These are phyloP conservation scores for Podargus strigoides DNA, from an alignment of 2,797 vertebrate species.

Conservation along the genomic window DNA sequence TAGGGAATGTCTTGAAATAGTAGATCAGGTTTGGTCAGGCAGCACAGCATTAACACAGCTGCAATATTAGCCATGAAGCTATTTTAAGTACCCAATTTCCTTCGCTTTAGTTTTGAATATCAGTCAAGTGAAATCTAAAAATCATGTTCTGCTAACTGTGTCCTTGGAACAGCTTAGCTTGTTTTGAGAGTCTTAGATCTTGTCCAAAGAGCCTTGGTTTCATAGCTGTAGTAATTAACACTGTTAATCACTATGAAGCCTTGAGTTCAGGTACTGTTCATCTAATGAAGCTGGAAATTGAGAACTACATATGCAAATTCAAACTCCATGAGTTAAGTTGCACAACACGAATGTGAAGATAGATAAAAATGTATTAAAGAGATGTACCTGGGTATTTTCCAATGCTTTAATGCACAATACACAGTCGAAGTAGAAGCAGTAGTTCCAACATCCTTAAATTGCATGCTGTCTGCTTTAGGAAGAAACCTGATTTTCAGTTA, in stretches of 20 bases:
- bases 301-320: neutral
- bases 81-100: conserved; percentile 38
- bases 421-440: neutral
- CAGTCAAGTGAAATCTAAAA: neutral
- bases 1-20: neutral
- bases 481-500: neutral
- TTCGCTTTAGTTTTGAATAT: neutral
- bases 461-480: neutral
- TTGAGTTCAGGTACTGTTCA: neutral
- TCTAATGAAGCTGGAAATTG: neutral
- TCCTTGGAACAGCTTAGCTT: neutral
- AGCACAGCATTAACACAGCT: neutral
- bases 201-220: neutral
- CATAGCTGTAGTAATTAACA: neutral
- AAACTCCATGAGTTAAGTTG: neutral
- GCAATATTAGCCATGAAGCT: neutral
- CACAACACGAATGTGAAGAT: neutral
- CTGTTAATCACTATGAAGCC: neutral
- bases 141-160: neutral
- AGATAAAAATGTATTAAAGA: neutral
- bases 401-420: neutral
- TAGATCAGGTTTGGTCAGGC: neutral
- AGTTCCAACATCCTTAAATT: neutral
- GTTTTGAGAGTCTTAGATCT: neutral
- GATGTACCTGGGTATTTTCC: neutral